Evolutionary conservation across 1,140 invertebrate genomes (phyloP).

Genomic region (Pissodes strobi): DNA sequence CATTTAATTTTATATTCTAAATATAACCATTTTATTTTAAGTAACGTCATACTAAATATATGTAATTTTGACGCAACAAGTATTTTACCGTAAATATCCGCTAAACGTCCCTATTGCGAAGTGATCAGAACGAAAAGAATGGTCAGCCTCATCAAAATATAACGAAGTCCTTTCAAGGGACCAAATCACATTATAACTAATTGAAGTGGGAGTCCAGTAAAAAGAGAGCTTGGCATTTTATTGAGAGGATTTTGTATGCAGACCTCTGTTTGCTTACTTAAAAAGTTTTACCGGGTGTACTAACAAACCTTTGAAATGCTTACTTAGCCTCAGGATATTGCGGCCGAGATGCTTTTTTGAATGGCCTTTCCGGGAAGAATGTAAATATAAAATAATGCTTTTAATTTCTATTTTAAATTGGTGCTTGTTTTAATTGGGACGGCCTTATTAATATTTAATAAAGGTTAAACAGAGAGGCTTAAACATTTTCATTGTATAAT

Average conservation of each 20-base stretch:
- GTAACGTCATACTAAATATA: too few species aligned
- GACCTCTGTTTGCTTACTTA: constrained; percentile 23
- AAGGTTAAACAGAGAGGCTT: too few species aligned
- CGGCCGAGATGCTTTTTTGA: neutral
- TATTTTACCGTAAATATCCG: too few species aligned
- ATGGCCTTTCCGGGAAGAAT: neutral
- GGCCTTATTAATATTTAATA: too few species aligned
- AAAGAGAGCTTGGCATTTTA: constrained; percentile 41
- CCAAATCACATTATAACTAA: constrained; percentile 54
- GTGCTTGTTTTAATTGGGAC: too few species aligned
- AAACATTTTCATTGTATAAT: too few species aligned
- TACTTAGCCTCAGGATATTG: constrained; percentile 1
- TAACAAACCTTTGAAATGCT: constrained; percentile 18
- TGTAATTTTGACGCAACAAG: too few species aligned
- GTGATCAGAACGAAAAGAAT: constrained; percentile 42
- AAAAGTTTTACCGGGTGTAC: constrained; percentile 19
- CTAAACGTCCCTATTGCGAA: constrained; percentile 2
- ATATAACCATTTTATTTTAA: too few species aligned
- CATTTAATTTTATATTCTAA: too few species aligned
- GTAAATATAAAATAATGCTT: too few species aligned
- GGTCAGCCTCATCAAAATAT: constrained; percentile 52
- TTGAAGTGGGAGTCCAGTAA: constrained; percentile 49
- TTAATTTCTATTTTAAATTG: too few species aligned
- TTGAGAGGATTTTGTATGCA: constrained; percentile 29
- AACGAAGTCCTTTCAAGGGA: constrained; percentile 51